A percentile compares a stretch with the other conserved stretches of the same genome.
These are phyloP conservation scores for Triplophysa yarkandensis DNA, from an alignment of 2,797 vertebrate species.

Conservation along the genomic window DNA sequence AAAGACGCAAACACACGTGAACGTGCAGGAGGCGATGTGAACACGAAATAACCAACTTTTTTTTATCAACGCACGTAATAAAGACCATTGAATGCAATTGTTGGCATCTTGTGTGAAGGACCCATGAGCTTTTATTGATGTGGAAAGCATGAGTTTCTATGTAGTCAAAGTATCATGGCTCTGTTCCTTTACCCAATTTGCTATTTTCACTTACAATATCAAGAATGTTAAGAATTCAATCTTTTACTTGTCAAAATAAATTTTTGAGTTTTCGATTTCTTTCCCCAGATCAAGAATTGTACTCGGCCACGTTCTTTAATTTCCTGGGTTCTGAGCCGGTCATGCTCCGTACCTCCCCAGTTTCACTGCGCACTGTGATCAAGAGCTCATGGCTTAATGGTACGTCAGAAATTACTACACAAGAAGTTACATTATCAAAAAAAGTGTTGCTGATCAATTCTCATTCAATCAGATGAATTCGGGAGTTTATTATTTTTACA, in stretches of 20 bases:
- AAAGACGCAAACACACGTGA: no score
- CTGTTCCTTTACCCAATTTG: background rate
- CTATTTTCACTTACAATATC: background rate
- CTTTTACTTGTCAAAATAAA: background rate
- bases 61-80: no score
- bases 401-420: conserved; percentile 46
- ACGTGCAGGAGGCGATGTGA: no score
- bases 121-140: no score
- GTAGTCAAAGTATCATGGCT: background rate
- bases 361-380: conserved; percentile 74
- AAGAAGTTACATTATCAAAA: background rate
- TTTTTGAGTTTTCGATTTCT: no score
- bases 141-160: background rate
- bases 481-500: background rate
- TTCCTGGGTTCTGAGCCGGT: conserved; percentile 83
- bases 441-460: background rate
- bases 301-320: conserved; percentile 82
- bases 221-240: background rate
- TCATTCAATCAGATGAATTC: background rate
- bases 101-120: no score
- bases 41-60: no score
- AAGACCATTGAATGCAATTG: no score
- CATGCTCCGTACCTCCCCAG: conserved; percentile 71
- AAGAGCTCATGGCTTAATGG: conserved; percentile 79
- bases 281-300: conserved; percentile 77